Conservation (phyloP, 2,113 vertebrate genomes). For the Lophura nycthemera region DNA sequence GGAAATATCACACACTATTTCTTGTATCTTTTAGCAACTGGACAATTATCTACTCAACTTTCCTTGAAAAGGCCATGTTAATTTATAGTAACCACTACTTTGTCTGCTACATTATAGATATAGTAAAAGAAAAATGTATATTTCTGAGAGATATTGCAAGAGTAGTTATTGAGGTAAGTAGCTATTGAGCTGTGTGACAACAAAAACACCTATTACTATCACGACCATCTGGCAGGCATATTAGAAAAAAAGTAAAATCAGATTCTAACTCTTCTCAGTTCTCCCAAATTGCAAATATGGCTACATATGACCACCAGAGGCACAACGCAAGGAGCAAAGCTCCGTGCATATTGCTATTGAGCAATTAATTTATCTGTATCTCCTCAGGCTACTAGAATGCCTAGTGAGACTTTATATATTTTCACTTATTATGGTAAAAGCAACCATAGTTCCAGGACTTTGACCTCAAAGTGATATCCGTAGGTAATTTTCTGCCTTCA, state of each 20-base stretch:
- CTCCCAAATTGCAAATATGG: neutral
- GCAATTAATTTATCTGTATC: conserved; percentile 35
- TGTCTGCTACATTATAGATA: too few species aligned
- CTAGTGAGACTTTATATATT: neutral
- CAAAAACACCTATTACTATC: neutral
- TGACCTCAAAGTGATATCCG: conserved; percentile 52
- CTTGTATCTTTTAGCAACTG: neutral
- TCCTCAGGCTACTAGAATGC: conserved; percentile 23
- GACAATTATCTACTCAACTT: neutral
- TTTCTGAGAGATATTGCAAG: neutral
- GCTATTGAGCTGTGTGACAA: fast-evolving
- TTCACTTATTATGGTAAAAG: conserved; percentile 42
- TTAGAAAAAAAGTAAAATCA: neutral
- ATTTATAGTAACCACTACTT: neutral
- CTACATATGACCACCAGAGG: neutral
- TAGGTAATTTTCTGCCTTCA: conserved; percentile 42
- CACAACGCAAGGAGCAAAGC: neutral
- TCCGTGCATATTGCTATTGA: neutral
- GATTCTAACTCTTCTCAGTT: neutral
- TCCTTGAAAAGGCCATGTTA: neutral
- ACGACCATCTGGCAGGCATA: neutral
- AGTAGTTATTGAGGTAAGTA: neutral
- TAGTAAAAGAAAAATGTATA: neutral
- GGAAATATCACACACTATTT: fast-evolving
- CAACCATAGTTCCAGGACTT: neutral